Conservation (phyloP, 1,140 invertebrate genomes). For the Melanaphis sacchari region DNA sequence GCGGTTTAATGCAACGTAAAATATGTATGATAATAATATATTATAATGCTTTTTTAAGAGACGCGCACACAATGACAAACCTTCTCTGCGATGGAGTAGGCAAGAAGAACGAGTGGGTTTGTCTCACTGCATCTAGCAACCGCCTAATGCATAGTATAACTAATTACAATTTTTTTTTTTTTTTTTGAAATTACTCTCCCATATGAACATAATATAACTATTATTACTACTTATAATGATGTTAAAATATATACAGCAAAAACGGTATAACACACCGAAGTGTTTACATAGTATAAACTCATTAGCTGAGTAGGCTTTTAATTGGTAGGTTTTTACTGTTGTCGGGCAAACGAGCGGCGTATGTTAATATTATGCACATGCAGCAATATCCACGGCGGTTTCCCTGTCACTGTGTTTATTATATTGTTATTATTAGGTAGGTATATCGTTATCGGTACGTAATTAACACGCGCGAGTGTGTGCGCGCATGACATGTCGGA, state of each 20-base stretch:
- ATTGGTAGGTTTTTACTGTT: constrained; percentile 26
- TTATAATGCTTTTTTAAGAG: neutral
- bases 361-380: neutral
- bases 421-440: neutral
- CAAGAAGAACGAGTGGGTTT: neutral
- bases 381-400: neutral
- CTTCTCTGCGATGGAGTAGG: neutral
- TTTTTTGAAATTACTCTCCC: neutral
- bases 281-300: constrained; percentile 31
- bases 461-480: neutral
- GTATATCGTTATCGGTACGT: neutral
- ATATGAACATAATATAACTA: neutral
- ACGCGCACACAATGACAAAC: neutral
- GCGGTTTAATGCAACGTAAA: neutral
- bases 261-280: neutral
- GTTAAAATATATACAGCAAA: neutral
- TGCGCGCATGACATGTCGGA: neutral
- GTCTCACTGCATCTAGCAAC: neutral
- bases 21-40: neutral
- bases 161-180: neutral
- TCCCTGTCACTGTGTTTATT: neutral
- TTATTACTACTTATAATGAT: neutral
- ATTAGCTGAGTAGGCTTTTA: constrained; percentile 34
- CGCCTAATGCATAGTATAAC: neutral
- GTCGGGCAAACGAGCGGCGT: neutral